These are phyloP conservation scores for Ochropleura leucogaster DNA, from an alignment of 2,888 invertebrate species.

Conservation along the genomic window DNA sequence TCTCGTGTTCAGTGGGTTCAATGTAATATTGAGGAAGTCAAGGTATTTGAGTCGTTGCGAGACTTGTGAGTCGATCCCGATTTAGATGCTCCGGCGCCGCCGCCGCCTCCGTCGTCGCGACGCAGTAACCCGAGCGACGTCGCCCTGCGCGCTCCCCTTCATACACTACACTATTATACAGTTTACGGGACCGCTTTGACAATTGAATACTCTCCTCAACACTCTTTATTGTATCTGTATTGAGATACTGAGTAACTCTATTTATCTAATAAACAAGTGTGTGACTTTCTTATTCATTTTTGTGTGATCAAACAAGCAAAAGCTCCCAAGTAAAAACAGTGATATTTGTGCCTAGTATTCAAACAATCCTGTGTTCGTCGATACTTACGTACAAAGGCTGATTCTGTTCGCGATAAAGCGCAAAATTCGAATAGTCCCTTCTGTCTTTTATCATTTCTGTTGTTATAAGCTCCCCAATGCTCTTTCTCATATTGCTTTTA, in stretches of 20 bases:
- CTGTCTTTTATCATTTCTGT: constrained; percentile 69
- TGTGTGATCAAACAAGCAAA: constrained; percentile 49
- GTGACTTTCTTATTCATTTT: constrained; percentile 38
- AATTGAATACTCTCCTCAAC: constrained; percentile 70
- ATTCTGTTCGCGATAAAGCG: constrained; percentile 53
- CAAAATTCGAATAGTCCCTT: constrained; percentile 62
- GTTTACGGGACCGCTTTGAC: constrained; percentile 76
- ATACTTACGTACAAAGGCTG: constrained; percentile 44
- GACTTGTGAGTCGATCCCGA: constrained; percentile 90
- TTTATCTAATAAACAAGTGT: constrained; percentile 61
- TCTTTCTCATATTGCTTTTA: constrained; percentile 68
- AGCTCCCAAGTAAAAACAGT: constrained; percentile 48
- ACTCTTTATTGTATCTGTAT: constrained; percentile 58
- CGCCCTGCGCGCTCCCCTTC: constrained; percentile 86
- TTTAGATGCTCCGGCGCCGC: constrained; percentile 90
- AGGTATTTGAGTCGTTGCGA: constrained; percentile 90
- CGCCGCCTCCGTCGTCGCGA: constrained; percentile 86
- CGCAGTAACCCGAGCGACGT: constrained; percentile 89
- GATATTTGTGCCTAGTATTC: constrained; percentile 50
- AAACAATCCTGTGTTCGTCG: constrained; percentile 41
- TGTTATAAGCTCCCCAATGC: constrained; percentile 71
- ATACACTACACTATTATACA: constrained; percentile 72
- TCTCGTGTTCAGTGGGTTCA: constrained; percentile 88
- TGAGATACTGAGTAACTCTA: constrained; percentile 60
- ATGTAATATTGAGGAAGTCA: constrained; percentile 91